Base-by-base conservation (phyloP, 2,797 vertebrate species). In the Sebastes melanostomus region DNA sequence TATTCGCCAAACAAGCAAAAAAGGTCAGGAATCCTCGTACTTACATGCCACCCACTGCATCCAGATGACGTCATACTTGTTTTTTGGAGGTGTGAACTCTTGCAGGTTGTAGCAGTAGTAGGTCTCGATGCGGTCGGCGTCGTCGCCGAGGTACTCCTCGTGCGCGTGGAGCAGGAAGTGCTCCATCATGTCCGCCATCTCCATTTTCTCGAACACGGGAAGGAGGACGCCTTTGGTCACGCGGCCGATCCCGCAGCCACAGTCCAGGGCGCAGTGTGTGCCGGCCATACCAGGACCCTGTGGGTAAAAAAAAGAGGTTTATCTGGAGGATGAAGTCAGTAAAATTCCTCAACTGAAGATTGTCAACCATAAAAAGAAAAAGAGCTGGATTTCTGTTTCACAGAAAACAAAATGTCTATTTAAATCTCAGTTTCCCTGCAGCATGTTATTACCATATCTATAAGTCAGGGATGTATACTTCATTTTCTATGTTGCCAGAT, bases 31-130 rank as follows among this genome's bases (percentile, higher is more conserved):
- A 36, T 66, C 3, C 5, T 55, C 22, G 7, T 72, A 97, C 97
- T 96, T 84, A 99, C 98, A 98, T 12, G 97, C 97, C 68, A 99
- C 96, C 98, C 98, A 99, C 87, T 99, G 98, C 87, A 99, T 98
- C 98, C 98, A 99, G 94, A 99, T 95, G 89, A 98, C 96, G 14
- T 99, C 97, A 0, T 99, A 99, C 92, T 96, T 97, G 42, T 93
- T 92, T 2, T 88, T 68, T 0, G 92, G 86, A 0, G 97, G 97
- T 0, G 92, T 97, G 85, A 98, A 97, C 55, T 99, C 97, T 84
- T 99, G 97, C 78, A 99, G 95, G 87, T 95, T 94, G 92, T 94
- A 96, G 92, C 98, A 98, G 93, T 97, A 97, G 90, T 97, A 98
- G 13, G 93, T 96, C 84, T 98, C 96, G 2, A 98, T 96, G 66